These are phyloP conservation scores for Rhynchotus rufescens DNA, from an alignment of 2,797 vertebrate genomes.

Conservation along the genomic window DNA sequence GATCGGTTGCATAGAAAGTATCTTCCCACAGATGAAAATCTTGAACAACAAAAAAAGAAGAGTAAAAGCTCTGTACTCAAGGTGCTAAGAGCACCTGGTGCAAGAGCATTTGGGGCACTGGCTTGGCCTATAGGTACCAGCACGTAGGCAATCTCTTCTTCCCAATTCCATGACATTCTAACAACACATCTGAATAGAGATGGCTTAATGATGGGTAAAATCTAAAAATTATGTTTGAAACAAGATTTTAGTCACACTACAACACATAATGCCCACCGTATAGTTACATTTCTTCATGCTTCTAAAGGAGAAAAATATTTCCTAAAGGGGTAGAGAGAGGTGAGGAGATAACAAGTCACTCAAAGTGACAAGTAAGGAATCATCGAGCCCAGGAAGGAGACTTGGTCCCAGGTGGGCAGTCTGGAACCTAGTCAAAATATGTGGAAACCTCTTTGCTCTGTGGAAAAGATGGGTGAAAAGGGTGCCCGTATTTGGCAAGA, in stretches of 20 bases:
- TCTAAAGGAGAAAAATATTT: neutral
- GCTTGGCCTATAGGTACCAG: neutral
- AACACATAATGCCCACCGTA: neutral
- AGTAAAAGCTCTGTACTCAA: neutral
- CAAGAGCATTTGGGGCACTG: neutral
- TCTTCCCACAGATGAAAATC: neutral
- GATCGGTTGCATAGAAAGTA: neutral
- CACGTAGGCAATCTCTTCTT: neutral
- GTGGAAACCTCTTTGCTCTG: constrained; percentile 6
- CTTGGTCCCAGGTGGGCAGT: constrained; percentile 4
- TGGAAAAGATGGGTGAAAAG: neutral
- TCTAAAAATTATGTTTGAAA: neutral
- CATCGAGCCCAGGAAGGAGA: neutral
- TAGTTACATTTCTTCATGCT: neutral
- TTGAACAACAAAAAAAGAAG: too few species aligned
- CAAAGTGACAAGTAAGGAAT: constrained; percentile 2
- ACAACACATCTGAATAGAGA: neutral
- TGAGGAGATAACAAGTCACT: neutral
- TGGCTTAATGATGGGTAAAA: neutral
- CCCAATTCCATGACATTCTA: neutral
- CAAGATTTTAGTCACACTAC: neutral
- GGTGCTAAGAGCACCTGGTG: neutral
- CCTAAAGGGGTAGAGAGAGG: neutral
- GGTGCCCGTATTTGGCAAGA: neutral
- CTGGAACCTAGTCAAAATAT: neutral